These are phyloP conservation scores for Anguilla japonica DNA, from an alignment of 2,113 vertebrate species.

Conservation along the genomic window DNA sequence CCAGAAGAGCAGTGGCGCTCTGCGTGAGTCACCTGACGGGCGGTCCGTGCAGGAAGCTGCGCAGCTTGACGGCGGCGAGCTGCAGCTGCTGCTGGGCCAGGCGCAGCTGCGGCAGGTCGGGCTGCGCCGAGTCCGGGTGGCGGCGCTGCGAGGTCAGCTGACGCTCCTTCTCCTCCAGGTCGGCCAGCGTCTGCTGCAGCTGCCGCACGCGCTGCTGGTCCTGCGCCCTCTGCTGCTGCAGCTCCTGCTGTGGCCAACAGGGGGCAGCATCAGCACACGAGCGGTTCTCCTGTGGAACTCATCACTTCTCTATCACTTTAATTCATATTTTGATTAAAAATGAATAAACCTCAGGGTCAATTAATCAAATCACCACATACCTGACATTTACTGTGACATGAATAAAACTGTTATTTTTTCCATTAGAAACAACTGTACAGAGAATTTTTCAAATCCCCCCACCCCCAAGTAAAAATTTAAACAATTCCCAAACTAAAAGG, in stretches of 20 bases:
- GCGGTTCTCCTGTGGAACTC: background rate
- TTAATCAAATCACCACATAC: no score
- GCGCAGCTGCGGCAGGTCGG: slow-evolving; percentile 62
- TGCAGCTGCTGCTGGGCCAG: slow-evolving; percentile 67
- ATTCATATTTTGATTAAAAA: background rate
- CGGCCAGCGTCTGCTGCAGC: slow-evolving; percentile 73
- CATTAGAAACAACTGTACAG: no score
- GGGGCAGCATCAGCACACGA: background rate
- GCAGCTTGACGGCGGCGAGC: slow-evolving; percentile 56
- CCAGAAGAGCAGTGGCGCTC: no score
- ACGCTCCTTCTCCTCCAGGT: slow-evolving; percentile 67
- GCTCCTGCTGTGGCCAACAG: slow-evolving; percentile 65
- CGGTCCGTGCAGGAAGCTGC: slow-evolving; percentile 44
- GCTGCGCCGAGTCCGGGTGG: slow-evolving; percentile 14
- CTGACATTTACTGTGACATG: no score
- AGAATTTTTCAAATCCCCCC: no score
- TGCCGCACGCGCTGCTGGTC: slow-evolving; percentile 80
- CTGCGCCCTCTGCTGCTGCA: slow-evolving; percentile 75
- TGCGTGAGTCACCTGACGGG: background rate
- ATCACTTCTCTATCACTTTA: no score
- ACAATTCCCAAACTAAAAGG: no score
- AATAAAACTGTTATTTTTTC: no score
- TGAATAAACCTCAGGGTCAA: background rate
- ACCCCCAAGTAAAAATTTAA: no score
- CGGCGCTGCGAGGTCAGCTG: slow-evolving; percentile 43